Evolutionary conservation across 2,888 invertebrate species (phyloP).

Genomic region (Mycalesis mineus): DNA sequence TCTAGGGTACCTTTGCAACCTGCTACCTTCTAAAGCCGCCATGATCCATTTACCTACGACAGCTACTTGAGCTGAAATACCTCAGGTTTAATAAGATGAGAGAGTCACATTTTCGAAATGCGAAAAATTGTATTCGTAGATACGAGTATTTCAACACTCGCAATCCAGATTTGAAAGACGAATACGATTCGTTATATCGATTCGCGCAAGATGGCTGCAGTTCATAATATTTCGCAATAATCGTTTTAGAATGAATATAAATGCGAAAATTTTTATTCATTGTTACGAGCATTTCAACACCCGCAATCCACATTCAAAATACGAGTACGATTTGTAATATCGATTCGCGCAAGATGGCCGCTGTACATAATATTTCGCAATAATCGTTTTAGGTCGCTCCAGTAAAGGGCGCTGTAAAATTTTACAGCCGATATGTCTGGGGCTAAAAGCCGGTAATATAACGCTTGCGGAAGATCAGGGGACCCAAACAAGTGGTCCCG

Average conservation of each 20-base stretch:
- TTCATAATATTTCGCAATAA: conserved; percentile 26
- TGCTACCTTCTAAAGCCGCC: no score
- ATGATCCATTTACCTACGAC: no score
- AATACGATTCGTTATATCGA: conserved; percentile 5
- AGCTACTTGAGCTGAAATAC: no score
- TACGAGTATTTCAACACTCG: not conserved
- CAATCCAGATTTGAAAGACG: not conserved
- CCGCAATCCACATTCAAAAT: not conserved
- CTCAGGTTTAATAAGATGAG: no score
- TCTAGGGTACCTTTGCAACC: no score
- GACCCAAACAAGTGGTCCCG: not conserved
- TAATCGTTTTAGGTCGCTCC: conserved; percentile 23
- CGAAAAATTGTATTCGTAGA: not conserved
- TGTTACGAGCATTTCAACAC: not conserved
- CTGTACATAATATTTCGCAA: conserved; percentile 24
- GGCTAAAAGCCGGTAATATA: conserved; percentile 23
- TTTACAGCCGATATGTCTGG: conserved; percentile 23
- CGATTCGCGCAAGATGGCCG: conserved; percentile 16
- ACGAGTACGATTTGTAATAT: conserved; percentile 5
- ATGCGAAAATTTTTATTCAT: conserved; percentile 6
- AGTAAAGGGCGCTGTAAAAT: conserved; percentile 25
- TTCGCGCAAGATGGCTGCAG: conserved; percentile 16
- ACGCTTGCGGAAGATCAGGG: conserved; percentile 6
- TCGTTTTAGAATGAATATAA: conserved; percentile 13
- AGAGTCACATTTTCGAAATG: not conserved